Evolutionary conservation across 2,797 vertebrate species (phyloP).

Genomic region (Columba guinea): DNA sequence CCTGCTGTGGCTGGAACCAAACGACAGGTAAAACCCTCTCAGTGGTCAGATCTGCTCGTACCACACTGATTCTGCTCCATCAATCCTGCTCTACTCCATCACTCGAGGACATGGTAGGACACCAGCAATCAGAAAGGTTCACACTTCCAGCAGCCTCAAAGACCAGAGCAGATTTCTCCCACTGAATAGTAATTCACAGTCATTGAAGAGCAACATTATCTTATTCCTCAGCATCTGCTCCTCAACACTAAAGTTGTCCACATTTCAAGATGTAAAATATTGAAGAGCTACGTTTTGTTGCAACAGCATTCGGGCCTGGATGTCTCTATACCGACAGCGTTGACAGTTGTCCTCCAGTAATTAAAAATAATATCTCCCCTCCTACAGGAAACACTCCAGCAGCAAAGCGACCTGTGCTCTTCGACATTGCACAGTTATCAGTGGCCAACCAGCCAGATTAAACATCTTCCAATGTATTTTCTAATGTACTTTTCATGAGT

Average conservation of each 20-base stretch:
- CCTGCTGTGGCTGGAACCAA: neutral
- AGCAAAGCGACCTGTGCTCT: neutral
- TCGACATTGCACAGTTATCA: neutral
- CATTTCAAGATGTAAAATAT: neutral
- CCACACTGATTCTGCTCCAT: neutral
- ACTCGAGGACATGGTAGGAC: neutral
- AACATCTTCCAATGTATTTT: neutral
- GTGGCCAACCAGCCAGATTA: neutral
- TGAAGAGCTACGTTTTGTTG: neutral
- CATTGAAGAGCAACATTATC: neutral
- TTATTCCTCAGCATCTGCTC: neutral
- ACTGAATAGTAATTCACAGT: rapidly evolving
- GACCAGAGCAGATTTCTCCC: neutral
- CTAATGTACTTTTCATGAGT: neutral
- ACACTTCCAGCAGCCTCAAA: neutral
- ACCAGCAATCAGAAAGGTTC: neutral
- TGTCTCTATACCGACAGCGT: neutral
- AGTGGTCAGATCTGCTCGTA: neutral
- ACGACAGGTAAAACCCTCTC: neutral
- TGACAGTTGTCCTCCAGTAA: neutral
- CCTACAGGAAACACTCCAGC: neutral
- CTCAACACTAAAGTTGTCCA: neutral
- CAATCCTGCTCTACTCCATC: neutral
- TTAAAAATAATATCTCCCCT: neutral
- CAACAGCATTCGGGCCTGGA: neutral